These are phyloP conservation scores for Chydorus sphaericus DNA, from an alignment of 2,888 invertebrate genomes.

Conservation along the genomic window DNA sequence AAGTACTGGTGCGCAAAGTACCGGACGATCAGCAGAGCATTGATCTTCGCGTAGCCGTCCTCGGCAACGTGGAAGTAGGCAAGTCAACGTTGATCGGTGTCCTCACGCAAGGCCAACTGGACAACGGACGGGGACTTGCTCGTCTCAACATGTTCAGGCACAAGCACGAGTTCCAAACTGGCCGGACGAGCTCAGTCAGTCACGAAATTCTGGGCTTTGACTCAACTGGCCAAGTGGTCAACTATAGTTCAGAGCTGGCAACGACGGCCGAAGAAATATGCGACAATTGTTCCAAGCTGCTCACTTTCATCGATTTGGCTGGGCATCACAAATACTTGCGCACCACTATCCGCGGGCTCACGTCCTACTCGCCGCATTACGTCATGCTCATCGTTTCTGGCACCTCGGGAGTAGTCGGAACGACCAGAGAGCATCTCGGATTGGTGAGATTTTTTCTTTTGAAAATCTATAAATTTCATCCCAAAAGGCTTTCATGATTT, in stretches of 20 bases:
- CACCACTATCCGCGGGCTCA: conserved; percentile 87
- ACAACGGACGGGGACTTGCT: conserved; percentile 89
- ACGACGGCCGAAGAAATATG: conserved; percentile 88
- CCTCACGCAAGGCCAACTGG: conserved; percentile 84
- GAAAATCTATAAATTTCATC: not conserved
- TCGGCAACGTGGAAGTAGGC: conserved; percentile 93
- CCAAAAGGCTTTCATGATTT: not conserved
- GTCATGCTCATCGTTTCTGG: conserved; percentile 74
- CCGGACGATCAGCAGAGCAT: conserved; percentile 76
- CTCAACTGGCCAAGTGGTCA: conserved; percentile 61
- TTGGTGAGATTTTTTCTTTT: no score
- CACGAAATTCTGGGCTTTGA: conserved; percentile 96
- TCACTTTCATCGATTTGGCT: conserved; percentile 89
- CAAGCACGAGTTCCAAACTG: conserved; percentile 85
- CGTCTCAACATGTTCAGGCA: conserved; percentile 85
- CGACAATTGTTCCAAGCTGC: conserved; percentile 77
- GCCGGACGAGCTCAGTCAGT: conserved; percentile 81
- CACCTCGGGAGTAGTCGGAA: conserved; percentile 60
- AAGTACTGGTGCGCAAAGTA: conserved; percentile 32
- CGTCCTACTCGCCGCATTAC: conserved; percentile 84
- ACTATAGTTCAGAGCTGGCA: conserved; percentile 59
- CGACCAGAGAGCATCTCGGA: conserved; percentile 81
- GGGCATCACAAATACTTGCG: conserved; percentile 91
- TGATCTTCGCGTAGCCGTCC: conserved; percentile 79
- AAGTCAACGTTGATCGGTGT: conserved; percentile 93